Evolutionary conservation across 2,888 invertebrate species (phyloP).

Genomic region (Tortrix viridana): DNA sequence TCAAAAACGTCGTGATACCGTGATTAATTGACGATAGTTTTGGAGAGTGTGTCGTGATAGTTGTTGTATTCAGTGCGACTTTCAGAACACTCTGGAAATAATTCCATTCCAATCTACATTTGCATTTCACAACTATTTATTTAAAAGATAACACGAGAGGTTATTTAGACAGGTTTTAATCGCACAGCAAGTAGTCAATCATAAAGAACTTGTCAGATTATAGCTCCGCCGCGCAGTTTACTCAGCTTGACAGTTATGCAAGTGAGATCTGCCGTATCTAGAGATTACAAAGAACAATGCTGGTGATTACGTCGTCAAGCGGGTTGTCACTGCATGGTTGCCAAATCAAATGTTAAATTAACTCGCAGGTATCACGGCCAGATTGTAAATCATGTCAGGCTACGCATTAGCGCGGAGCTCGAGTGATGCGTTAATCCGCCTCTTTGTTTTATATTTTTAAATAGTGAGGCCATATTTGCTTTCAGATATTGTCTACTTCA

Average conservation of each 20-base stretch:
- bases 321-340: constrained; percentile 72
- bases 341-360: constrained; percentile 79
- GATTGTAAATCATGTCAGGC: constrained; percentile 79
- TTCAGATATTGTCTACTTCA: constrained; percentile 77
- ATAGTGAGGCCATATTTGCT: constrained; percentile 82
- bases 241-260: constrained; percentile 78
- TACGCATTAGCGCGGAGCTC: constrained; percentile 66
- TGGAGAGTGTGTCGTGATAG: neutral
- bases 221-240: constrained; percentile 67
- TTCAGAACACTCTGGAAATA: constrained; percentile 52
- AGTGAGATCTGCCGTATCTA: constrained; percentile 76
- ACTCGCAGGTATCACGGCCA: constrained; percentile 65
- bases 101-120: constrained; percentile 57
- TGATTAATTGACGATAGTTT: constrained; percentile 26
- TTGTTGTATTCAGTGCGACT: constrained; percentile 10
- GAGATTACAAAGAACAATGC: constrained; percentile 80
- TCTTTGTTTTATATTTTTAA: constrained; percentile 83
- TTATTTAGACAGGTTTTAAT: constrained; percentile 70
- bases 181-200: constrained; percentile 71
- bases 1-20: too few relatives aligned
- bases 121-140: constrained; percentile 69
- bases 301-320: constrained; percentile 78
- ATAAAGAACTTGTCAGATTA: constrained; percentile 77
- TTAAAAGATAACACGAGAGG: constrained; percentile 59
- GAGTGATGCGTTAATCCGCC: constrained; percentile 81